phyloP scores from a whole-genome alignment of 1,140 invertebrate genomes.

The Mya arenaria region DNA sequence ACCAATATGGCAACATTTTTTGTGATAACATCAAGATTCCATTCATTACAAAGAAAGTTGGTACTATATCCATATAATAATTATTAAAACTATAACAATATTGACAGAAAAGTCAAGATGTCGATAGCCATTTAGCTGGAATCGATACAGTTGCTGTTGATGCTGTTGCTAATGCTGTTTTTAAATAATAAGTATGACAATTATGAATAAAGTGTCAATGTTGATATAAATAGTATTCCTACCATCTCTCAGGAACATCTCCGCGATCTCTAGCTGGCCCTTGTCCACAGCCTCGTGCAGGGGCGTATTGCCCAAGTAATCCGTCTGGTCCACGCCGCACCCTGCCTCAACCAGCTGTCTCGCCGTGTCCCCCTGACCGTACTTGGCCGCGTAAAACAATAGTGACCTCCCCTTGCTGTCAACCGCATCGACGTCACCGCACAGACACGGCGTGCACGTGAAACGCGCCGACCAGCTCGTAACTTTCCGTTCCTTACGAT shows the following conservation, averaged over 20 bases:
- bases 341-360: constrained; percentile 41
- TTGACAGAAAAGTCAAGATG: no score
- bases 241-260: constrained; percentile 54
- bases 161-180: no score
- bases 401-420: constrained; percentile 38
- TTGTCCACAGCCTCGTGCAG: constrained; percentile 56
- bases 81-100: no score
- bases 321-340: constrained; percentile 45
- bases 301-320: constrained; percentile 34
- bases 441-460: constrained; percentile 17
- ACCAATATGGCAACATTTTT: no score
- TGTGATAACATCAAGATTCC: no score
- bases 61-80: no score
- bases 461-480: not conserved
- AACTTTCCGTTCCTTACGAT: not conserved
- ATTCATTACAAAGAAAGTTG: no score
- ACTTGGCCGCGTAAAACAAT: constrained; percentile 54
- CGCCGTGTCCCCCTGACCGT: constrained; percentile 47
- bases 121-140: no score
- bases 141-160: no score
- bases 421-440: constrained; percentile 38
- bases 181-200: no score
- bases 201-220: no score
- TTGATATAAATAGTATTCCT: not conserved
- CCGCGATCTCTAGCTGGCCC: constrained; percentile 39